phyloP scores from a whole-genome alignment of 2,888 invertebrate genomes.

The Phorcus lineatus region DNA sequence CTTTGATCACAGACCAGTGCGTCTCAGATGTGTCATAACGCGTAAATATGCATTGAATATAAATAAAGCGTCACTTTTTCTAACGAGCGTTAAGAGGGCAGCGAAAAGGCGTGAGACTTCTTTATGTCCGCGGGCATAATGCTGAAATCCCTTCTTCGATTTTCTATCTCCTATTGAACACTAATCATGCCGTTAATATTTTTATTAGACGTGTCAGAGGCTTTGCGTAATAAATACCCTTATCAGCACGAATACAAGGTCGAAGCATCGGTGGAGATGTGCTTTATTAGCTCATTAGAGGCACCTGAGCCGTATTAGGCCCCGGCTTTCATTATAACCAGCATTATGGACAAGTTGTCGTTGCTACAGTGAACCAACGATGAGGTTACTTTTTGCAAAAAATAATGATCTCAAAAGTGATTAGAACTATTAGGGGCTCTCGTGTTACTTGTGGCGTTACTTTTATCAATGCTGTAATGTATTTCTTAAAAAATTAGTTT shows the following conservation, averaged over 20 bases:
- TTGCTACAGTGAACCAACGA: too few relatives aligned
- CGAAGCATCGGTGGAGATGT: neutral
- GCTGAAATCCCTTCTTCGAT: neutral
- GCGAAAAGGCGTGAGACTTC: neutral
- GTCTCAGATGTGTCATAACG: neutral
- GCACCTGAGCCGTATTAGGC: constrained; percentile 16
- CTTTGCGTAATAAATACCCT: constrained; percentile 20
- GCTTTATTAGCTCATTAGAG: neutral
- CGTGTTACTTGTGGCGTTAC: too few relatives aligned
- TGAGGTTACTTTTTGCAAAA: too few relatives aligned
- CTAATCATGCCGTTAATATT: constrained; percentile 21
- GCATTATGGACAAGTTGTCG: too few relatives aligned
- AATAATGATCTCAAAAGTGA: too few relatives aligned
- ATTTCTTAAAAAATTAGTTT: too few relatives aligned
- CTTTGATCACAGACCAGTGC: neutral
- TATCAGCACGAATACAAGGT: constrained; percentile 5
- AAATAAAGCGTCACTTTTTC: neutral
- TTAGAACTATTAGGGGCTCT: too few relatives aligned
- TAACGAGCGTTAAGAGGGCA: neutral
- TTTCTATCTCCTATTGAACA: neutral
- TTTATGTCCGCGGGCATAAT: neutral
- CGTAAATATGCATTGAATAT: constrained; percentile 5
- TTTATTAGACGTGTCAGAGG: constrained; percentile 16
- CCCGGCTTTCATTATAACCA: neutral
- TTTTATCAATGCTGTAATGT: too few relatives aligned